These are phyloP conservation scores for Coptodon bakossiorum DNA, from an alignment of 2,113 vertebrate genomes.

Conservation along the genomic window DNA sequence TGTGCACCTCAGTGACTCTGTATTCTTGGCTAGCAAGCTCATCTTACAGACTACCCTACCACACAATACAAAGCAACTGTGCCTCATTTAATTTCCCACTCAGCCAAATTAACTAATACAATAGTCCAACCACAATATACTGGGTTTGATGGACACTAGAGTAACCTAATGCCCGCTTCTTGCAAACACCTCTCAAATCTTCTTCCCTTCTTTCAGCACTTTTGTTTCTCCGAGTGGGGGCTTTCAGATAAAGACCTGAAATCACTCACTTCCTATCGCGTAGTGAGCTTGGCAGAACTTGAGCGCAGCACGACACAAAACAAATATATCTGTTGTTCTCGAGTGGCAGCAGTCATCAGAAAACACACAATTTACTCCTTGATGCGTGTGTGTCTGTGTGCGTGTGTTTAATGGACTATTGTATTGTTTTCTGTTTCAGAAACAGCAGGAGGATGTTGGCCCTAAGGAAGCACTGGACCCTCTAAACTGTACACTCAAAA, in stretches of 20 bases:
- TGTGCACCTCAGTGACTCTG: background rate
- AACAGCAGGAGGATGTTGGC: background rate
- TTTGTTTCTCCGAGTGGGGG: background rate
- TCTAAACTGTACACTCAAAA: background rate
- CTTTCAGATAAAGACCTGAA: constrained; percentile 19
- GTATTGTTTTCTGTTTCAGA: background rate
- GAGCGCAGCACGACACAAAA: constrained; percentile 9
- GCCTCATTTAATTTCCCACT: background rate
- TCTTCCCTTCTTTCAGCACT: background rate
- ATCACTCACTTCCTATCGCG: constrained; percentile 34
- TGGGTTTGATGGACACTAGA: background rate
- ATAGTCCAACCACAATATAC: background rate
- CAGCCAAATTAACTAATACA: background rate
- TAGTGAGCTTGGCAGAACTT: constrained; percentile 1
- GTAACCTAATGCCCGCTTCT: background rate
- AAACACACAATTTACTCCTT: background rate
- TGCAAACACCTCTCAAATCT: constrained; percentile 8
- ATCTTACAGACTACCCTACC: background rate
- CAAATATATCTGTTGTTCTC: constrained; percentile 27
- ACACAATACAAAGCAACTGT: background rate
- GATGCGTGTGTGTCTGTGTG: background rate
- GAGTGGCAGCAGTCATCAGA: background rate
- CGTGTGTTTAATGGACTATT: background rate
- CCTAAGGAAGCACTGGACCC: background rate
- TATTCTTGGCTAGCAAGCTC: background rate